Percentiles rank a stretch among this genome's conserved stretches.
phyloP scores from a whole-genome alignment of 1,140 invertebrate species.

The Atopsyche davidsoni region DNA sequence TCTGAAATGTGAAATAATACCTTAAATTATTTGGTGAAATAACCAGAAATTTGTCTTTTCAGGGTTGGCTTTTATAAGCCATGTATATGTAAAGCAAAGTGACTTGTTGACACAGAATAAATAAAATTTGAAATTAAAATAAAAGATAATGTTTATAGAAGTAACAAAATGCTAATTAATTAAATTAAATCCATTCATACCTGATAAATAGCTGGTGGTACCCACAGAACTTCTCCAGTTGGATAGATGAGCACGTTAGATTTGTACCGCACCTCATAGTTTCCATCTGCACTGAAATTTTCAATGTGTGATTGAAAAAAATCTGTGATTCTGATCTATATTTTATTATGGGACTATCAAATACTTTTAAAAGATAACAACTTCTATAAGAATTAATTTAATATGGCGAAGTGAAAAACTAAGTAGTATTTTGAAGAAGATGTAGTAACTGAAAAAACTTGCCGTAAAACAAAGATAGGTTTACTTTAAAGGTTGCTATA shows the following conservation, averaged over 20 bases:
- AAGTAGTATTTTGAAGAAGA: no score
- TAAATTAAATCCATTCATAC: constrained; percentile 35
- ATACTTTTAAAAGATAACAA: no score
- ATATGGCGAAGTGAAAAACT: no score
- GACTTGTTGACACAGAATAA: neutral
- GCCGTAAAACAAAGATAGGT: no score
- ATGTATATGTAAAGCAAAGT: neutral
- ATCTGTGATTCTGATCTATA: neutral
- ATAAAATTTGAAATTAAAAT: constrained; percentile 6
- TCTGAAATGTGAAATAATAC: no score
- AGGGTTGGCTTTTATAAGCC: neutral
- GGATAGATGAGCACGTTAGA: constrained; percentile 95
- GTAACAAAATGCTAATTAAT: neutral
- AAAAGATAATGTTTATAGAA: neutral
- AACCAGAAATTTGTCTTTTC: neutral
- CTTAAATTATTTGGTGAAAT: no score
- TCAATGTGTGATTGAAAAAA: neutral
- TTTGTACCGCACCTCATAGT: constrained; percentile 95
- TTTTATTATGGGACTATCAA: no score
- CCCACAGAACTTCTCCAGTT: constrained; percentile 90
- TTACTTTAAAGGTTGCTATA: no score
- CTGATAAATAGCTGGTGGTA: constrained; percentile 97
- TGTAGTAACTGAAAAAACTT: no score
- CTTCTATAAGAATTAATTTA: no score
- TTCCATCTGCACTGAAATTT: constrained; percentile 83